Evolutionary conservation across 2,113 vertebrate species (phyloP).

Genomic region (Engystomops pustulosus): DNA sequence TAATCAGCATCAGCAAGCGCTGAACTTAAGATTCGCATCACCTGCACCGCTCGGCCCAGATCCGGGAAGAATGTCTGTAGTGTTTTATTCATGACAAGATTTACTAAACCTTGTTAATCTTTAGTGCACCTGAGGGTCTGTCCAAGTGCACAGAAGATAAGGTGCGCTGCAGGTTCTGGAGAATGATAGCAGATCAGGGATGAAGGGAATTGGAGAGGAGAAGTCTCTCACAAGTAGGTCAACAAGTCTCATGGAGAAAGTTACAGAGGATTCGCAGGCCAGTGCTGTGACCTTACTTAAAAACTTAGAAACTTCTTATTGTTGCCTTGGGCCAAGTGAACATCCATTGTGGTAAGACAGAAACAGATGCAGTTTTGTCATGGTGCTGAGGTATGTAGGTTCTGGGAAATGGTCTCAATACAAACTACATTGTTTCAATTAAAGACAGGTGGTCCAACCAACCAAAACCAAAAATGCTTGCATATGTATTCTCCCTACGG

Average conservation of each 20-base stretch:
- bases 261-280: neutral
- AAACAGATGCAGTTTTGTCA: neutral
- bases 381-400: too few relatives aligned
- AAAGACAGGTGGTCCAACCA: too few relatives aligned
- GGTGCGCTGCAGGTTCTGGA: neutral
- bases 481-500: too few relatives aligned
- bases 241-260: neutral
- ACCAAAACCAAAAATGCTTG: too few relatives aligned
- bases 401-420: too few relatives aligned
- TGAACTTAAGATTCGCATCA: slow-evolving; percentile 33
- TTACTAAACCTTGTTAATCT: slow-evolving; percentile 56
- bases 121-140: slow-evolving; percentile 39
- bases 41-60: neutral
- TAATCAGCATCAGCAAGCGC: neutral
- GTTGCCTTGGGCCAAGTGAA: neutral
- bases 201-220: neutral
- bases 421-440: too few relatives aligned
- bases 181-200: neutral
- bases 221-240: slow-evolving; percentile 28
- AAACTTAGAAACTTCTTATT: neutral
- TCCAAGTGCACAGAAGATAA: slow-evolving; percentile 32
- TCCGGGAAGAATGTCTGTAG: neutral
- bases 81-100: slow-evolving; percentile 54
- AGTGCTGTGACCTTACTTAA: neutral
- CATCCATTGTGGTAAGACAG: too few relatives aligned